Evolutionary conservation across 2,888 invertebrate genomes (phyloP), one percentile per base, ranked within the genome.

Genomic region (Eutolmus rufibarbis): DNA sequence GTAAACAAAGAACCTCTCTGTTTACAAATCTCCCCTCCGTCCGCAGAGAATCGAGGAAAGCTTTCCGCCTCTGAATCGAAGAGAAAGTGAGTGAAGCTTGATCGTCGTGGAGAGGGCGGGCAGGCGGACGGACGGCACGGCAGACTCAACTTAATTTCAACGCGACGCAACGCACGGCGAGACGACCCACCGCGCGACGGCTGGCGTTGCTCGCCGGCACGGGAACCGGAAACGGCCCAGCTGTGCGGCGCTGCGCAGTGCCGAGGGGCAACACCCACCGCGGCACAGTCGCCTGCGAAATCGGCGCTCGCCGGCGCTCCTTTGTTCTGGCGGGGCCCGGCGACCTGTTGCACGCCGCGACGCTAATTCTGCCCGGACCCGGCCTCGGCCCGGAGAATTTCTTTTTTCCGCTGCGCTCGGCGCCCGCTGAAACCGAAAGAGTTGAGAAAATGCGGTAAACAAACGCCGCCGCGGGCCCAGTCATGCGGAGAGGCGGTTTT

Each of bases 1-100:
- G 79, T 79, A 79, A 79, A 51, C 51, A 79, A 19, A 28, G 23
- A 66, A 28, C 19, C 51, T 79, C 79, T 79, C 79, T 79, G 79
- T 79, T 79, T 79, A 79, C 79, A 79, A 79, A 4, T 31, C 28
- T 79, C 31, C 66, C 14, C 51, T 51, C 51, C 46, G 28, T 0
- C 14, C 4, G 40, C 40, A 40, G 46, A 51, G 46, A 16, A 16
- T 14, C 16, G 51, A 5, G n/a, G 14, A 37, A 37, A 77, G 77
- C 77, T 77, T 77, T 37, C 46, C 46, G 34, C 40, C 34, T 9
- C 23, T 1, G 43, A 78, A 28, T 46, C 78, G 46, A 78, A 78
- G 78, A 78, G 78, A 78, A 78, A 78, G 40, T 78, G 19, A 78
- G 12, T 46, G 40, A 40, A 40, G 40, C 40, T 40, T 40, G 37